Evolutionary conservation across 2,113 vertebrate genomes (phyloP).

Genomic region (Nanorana parkeri): DNA sequence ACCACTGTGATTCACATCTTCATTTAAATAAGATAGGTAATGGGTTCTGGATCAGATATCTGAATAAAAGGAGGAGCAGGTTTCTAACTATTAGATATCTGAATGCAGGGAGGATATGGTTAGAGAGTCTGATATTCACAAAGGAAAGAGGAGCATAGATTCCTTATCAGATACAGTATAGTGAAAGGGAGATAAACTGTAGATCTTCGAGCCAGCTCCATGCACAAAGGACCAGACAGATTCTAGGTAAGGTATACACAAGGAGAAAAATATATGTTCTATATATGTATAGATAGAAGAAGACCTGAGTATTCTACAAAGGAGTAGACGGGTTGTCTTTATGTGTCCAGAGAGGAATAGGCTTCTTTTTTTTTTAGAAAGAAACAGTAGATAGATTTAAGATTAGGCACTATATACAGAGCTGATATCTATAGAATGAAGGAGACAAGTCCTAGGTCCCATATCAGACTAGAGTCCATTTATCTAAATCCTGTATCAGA

Average conservation of each 20-base stretch:
- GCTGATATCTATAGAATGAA: background rate
- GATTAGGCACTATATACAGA: too few relatives aligned
- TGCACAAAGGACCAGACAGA: background rate
- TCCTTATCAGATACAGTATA: background rate
- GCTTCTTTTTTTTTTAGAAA: too few relatives aligned
- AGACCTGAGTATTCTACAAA: too few relatives aligned
- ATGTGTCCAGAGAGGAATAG: background rate
- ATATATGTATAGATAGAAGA: background rate
- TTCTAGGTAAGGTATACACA: background rate
- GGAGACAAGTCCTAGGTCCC: background rate
- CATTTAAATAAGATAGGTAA: too few relatives aligned
- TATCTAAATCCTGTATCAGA: background rate
- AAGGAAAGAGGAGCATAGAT: background rate
- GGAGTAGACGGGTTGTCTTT: background rate
- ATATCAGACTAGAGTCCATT: background rate
- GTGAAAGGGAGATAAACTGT: background rate
- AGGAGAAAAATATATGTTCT: background rate
- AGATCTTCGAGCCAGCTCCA: too few relatives aligned
- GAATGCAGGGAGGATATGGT: background rate
- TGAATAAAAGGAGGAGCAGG: background rate
- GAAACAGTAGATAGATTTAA: too few relatives aligned
- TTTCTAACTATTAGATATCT: background rate
- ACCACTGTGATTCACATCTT: too few relatives aligned
- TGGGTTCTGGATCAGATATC: background rate
- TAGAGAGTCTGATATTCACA: background rate